These are phyloP conservation scores for Erythrolamprus reginae DNA, from an alignment of 2,113 vertebrate species.

Conservation along the genomic window DNA sequence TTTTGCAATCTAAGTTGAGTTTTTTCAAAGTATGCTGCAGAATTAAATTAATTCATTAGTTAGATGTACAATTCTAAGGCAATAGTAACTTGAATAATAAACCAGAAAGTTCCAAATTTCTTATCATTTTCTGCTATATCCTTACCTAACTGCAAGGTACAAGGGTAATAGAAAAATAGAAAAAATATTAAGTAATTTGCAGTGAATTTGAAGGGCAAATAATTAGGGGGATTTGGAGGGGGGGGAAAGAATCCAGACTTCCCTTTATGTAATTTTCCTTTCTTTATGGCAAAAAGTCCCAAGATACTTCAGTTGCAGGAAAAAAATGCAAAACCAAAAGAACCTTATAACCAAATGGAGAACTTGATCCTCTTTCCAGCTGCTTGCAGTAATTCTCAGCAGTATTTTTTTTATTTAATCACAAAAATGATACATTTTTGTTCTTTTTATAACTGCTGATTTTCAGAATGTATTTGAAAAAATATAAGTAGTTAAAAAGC, in stretches of 20 bases:
- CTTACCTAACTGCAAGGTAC: background rate
- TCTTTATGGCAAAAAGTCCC: background rate
- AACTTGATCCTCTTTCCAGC: background rate
- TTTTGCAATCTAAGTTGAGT: background rate
- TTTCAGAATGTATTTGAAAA: background rate
- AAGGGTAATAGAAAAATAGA: background rate
- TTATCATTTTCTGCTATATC: background rate
- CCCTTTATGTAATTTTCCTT: background rate
- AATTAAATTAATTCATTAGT: background rate
- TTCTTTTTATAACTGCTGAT: background rate
- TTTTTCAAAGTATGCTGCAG: background rate
- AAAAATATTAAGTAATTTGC: background rate
- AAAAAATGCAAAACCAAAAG: background rate
- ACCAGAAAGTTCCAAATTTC: background rate
- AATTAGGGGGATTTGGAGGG: background rate
- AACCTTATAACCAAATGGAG: background rate
- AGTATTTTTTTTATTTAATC: background rate
- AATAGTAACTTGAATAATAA: background rate
- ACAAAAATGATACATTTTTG: background rate
- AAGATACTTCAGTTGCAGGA: background rate
- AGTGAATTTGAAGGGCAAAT: background rate
- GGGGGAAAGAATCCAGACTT: background rate
- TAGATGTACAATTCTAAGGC: background rate
- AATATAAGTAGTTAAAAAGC: background rate
- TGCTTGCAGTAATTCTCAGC: background rate